These are phyloP conservation scores for Ischnura elegans DNA, from an alignment of 2,888 invertebrate species.

Conservation along the genomic window DNA sequence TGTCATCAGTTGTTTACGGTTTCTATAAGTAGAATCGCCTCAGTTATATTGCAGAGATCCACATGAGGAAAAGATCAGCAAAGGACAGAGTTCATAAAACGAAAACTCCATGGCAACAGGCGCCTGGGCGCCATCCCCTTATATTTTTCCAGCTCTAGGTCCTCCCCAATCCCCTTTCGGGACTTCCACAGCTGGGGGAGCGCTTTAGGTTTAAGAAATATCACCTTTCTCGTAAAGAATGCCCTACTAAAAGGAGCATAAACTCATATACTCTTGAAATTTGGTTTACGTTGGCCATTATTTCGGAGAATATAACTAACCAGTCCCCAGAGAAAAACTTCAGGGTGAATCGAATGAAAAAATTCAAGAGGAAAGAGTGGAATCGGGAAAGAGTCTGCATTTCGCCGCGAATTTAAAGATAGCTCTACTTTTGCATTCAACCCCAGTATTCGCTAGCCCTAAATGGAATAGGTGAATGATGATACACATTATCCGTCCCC, in stretches of 20 bases:
- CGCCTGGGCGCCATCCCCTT: neutral
- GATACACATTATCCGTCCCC: too few relatives aligned
- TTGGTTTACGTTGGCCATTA: neutral
- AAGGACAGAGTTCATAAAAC: neutral
- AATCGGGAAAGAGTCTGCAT: neutral
- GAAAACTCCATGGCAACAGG: neutral
- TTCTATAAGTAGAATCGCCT: too few relatives aligned
- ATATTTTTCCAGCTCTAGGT: too few relatives aligned
- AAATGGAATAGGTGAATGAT: too few relatives aligned
- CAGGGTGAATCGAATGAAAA: neutral
- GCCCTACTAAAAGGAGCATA: neutral
- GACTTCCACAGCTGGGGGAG: neutral
- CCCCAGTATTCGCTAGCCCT: too few relatives aligned
- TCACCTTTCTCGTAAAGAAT: too few relatives aligned
- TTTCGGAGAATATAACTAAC: neutral
- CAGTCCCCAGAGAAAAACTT: neutral
- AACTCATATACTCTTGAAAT: neutral
- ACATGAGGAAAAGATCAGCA: neutral
- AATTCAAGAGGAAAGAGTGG: neutral
- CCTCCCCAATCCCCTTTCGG: neutral
- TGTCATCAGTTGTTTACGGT: too few relatives aligned
- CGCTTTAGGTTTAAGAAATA: neutral
- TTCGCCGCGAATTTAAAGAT: too few relatives aligned
- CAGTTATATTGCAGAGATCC: too few relatives aligned
- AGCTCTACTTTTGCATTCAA: too few relatives aligned